Base-by-base conservation (phyloP, 1,140 invertebrate genomes). In the Megalopta genalis region DNA sequence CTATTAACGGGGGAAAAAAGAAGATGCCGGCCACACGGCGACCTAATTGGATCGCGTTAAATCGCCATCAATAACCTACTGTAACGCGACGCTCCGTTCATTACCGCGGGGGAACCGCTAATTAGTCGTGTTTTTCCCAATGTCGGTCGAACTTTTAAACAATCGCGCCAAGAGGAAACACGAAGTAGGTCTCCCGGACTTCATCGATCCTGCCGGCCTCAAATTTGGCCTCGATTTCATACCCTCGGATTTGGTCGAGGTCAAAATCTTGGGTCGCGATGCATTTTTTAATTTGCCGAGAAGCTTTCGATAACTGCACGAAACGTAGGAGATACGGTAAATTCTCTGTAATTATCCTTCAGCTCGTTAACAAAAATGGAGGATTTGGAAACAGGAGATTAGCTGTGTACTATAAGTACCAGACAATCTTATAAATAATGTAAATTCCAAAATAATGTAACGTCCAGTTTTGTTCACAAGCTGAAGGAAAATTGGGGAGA, bases 11-110 rank as follows among this genome's bases (percentile, higher is more conserved):
- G 12, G 3, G 10, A 2, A 49, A 59, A 23, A 23, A 23, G 16
- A 23, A 27, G 16, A 62, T 37, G 21, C 9, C 27, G 63, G 37
- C 14, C 12, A n/a, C 32, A 18, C 6, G n/a, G 64, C 42, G 63
- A 71, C 63, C 80, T 85, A 86, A 86, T 85, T 86, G 83, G 84
- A 46, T 73, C 83, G 57, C 65, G 69, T 85, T 76, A 85, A 76
- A 86, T 85, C 71, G 39, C 63, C 83, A 85, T 85, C 76, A 64
- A 86, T 77, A 81, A 75, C 69, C 83, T 42, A 59, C 62, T 72
- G 66, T 59, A 81, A 54, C 49, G 62, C 54, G 67, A 37, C 59
- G 69, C 21, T 59, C 54, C 82, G 84, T 86, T 85, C 83, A 73
- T 85, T 85, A 86, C 54, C 62, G 42, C 42, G 42, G 42, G 42